A percentile compares a stretch with the other conserved stretches of the same genome.
Conservation (phyloP, 2,797 vertebrate genomes). For the Darevskia mixta region DNA sequence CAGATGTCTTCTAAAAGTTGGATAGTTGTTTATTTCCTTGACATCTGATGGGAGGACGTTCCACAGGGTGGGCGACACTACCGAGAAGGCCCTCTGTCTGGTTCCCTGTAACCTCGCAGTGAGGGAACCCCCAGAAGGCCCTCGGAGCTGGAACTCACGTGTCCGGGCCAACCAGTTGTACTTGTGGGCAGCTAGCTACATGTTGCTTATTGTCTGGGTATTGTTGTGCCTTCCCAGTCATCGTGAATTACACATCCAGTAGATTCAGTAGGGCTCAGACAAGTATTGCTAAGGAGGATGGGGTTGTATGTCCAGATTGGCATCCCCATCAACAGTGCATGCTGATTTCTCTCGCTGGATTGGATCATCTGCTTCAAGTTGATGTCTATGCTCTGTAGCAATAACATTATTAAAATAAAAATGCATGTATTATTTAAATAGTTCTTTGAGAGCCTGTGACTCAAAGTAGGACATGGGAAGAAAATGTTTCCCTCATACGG, state of each 20-base stretch:
- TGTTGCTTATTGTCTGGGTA: not conserved
- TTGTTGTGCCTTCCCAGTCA: not conserved
- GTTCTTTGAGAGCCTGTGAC: constrained; percentile 37
- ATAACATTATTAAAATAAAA: not conserved
- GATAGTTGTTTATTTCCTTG: too few relatives aligned
- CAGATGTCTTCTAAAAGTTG: too few relatives aligned
- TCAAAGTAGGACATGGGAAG: constrained; percentile 39
- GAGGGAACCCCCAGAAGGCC: too few relatives aligned
- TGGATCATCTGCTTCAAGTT: not conserved
- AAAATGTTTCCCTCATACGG: constrained; percentile 31
- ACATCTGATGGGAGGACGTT: too few relatives aligned
- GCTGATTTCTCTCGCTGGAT: not conserved
- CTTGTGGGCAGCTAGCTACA: not conserved
- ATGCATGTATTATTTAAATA: constrained; percentile 27
- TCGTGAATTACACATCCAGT: not conserved
- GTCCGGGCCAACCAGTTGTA: too few relatives aligned
- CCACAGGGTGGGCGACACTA: too few relatives aligned
- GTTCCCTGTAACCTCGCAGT: too few relatives aligned
- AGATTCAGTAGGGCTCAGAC: not conserved
- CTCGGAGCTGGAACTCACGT: too few relatives aligned
- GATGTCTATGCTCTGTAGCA: not conserved
- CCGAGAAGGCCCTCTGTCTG: too few relatives aligned
- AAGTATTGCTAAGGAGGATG: not conserved
- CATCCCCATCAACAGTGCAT: not conserved
- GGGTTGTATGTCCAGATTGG: not conserved